Base-by-base conservation (phyloP, 1,140 invertebrate genomes). In the Conus betulinus region DNA sequence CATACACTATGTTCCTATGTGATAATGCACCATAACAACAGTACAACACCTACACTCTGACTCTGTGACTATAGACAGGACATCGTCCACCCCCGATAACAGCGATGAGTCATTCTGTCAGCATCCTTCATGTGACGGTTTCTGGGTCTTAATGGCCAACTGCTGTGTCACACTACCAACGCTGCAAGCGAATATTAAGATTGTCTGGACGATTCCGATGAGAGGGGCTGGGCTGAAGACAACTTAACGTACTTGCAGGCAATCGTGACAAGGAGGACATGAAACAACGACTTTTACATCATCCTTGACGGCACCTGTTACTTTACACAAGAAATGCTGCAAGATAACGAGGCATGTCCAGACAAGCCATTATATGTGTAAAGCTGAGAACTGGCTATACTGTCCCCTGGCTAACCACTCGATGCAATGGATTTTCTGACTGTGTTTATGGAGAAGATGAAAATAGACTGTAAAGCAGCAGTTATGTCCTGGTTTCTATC, bases 181-280 rank as follows among this genome's bases (percentile, higher is more conserved):
- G 10, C 5, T 85, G 84, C 51, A 55, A 85, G n/a, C 25, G 7
- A 60, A 6, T 25, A 23, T 17, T 23, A n/a, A 13, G 60, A 85
- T 60, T 85, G 84, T 71, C 7, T 63, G 57, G 84, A 85, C 27
- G n/a, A 57, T 39, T 67, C 84, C 15, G 84, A 85, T 25, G 84
- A 85, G 27, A 17, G 11, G 4, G 7, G 25, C 57, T 67, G 57
- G 20, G 7, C 11, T 0, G 1, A 7, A 67, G 7, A 13, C n/a
- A 27, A 39, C n/a, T n/a, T 39, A 39, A 39, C 39, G n/a, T 60
- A 60, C 57, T 15, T 60, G 6, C 67, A 71, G 20, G 20, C 11
- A n/a, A 71, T 71, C 11, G n/a, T n/a, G 20, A 71, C 67, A n/a
- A 71, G 6, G 20, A 6, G 6, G 20, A 71, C 20, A n/a, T 7